Base-by-base conservation (phyloP, 2,113 vertebrate genomes). In the Nettapus auritus region DNA sequence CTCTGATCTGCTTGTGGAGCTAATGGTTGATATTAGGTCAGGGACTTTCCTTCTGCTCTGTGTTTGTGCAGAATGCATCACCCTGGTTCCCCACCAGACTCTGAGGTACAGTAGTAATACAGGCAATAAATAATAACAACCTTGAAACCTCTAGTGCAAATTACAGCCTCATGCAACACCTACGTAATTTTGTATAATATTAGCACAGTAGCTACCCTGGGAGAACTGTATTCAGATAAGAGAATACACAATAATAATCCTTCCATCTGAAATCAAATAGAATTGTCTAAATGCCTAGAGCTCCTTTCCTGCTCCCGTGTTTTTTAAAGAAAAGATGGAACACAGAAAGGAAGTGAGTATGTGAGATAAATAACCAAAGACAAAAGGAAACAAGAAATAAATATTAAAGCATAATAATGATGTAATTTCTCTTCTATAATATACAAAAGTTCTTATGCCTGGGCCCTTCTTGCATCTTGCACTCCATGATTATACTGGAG, bases 121-220 rank as follows among this genome's bases (percentile, higher is more conserved):
- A 89, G 78, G 94, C 69, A 97, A 95, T 94, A 97, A 97, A 96
- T 96, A 96, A 96, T 94, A 97, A 93, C 95, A 92, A 87, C 81
- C 87, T 97, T 94, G 89, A 94, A 97, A 95, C 86, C 82, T 95
- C 93, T 29, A 68, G 79, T 82, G 93, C 91, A 96, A 97, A 95
- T 97, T 94, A 97, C 78, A 95, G 90, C 82, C 93, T 96, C 96
- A 92, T 94, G 69, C 71, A 94, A 96, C 90, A 87, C 94, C 94
- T 93, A 94, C 83, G 18, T 95, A 95, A 96, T 97, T 92, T 94
- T 80, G 96, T 96, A 86, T 95, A 96, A 94, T 92, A 92, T 94
- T 93, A 95, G 89, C 78, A 46, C 68, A 33, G 48, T 40, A 91
- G 56, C 91, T 96, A 91, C 79, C 87, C 76, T 83, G 88, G 59